Conservation (phyloP, 2,888 invertebrate species). For the Plutella xylostella region DNA sequence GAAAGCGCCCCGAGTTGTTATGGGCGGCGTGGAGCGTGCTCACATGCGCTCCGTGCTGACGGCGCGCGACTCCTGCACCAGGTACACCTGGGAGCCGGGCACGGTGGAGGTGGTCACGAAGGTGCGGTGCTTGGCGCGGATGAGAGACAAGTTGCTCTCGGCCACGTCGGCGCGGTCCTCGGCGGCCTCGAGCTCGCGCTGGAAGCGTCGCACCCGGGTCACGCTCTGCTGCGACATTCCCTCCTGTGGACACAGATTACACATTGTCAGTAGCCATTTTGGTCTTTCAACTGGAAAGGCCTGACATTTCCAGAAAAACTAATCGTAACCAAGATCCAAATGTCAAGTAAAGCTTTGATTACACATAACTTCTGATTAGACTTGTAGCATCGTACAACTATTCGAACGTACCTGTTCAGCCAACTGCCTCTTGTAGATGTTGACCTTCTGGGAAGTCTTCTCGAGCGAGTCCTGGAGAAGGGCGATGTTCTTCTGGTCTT, state of each 20-base stretch:
- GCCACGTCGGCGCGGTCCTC: conserved; percentile 96
- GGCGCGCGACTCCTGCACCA: conserved; percentile 87
- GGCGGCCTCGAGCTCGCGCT: conserved; percentile 96
- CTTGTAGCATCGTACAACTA: too few relatives aligned
- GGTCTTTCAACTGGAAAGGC: too few relatives aligned
- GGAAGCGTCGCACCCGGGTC: conserved; percentile 97
- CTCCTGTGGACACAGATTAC: conserved; percentile 72
- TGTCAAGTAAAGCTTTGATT: too few relatives aligned
- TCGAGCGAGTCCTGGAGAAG: conserved; percentile 92
- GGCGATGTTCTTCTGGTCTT: conserved; percentile 95
- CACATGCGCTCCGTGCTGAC: conserved; percentile 60
- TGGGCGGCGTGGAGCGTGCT: conserved; percentile 34
- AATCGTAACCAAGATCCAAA: too few relatives aligned
- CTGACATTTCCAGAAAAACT: too few relatives aligned
- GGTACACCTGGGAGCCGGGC: conserved; percentile 91
- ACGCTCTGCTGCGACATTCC: conserved; percentile 92
- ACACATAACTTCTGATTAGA: too few relatives aligned
- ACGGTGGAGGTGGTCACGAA: conserved; percentile 95
- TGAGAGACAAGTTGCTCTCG: conserved; percentile 93
- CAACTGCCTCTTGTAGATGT: conserved; percentile 96
- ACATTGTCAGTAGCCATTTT: not conserved
- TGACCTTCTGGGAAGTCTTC: conserved; percentile 88
- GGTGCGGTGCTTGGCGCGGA: conserved; percentile 98
- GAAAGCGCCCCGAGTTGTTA: conserved; percentile 51
- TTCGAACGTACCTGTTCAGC: conserved; percentile 89